phyloP scores from a whole-genome alignment of 2,888 invertebrate species.

The Perizoma flavofasciatum region DNA sequence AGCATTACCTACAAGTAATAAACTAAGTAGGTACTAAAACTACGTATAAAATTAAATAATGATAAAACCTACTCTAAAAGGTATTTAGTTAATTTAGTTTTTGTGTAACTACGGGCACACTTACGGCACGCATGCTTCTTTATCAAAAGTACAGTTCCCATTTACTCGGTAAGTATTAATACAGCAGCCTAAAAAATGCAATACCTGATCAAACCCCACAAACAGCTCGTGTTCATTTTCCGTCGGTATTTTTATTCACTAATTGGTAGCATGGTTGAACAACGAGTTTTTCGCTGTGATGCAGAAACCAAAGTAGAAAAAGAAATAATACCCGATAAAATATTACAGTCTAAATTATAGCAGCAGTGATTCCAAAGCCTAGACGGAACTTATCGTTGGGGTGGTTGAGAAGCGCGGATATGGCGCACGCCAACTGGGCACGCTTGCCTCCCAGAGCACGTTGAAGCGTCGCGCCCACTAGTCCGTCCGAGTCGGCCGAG shows the following conservation, averaged over 20 bases:
- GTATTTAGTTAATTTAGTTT: neutral
- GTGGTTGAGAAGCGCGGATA: conserved; percentile 76
- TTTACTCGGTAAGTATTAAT: no score
- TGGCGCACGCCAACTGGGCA: conserved; percentile 66
- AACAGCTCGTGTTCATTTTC: no score
- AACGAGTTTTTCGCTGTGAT: no score
- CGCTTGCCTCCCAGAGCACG: conserved; percentile 66
- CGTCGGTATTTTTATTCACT: no score
- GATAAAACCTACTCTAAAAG: conserved; percentile 11
- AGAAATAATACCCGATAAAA: no score
- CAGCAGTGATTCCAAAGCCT: conserved; percentile 72
- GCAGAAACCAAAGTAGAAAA: no score
- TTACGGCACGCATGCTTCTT: no score
- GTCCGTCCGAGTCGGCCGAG: conserved; percentile 74
- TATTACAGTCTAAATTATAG: conserved; percentile 50
- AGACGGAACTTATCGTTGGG: conserved; percentile 79
- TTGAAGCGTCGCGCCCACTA: conserved; percentile 74
- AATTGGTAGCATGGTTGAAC: no score
- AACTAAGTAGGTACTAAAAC: conserved; percentile 15
- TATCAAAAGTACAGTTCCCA: no score
- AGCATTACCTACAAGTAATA: conserved; percentile 11
- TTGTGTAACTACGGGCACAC: no score
- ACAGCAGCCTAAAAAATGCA: no score
- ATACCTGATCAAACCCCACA: no score
- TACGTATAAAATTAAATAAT: conserved; percentile 11